Base-by-base conservation (phyloP, 2,888 invertebrate species). In the Endotricha flammealis region DNA sequence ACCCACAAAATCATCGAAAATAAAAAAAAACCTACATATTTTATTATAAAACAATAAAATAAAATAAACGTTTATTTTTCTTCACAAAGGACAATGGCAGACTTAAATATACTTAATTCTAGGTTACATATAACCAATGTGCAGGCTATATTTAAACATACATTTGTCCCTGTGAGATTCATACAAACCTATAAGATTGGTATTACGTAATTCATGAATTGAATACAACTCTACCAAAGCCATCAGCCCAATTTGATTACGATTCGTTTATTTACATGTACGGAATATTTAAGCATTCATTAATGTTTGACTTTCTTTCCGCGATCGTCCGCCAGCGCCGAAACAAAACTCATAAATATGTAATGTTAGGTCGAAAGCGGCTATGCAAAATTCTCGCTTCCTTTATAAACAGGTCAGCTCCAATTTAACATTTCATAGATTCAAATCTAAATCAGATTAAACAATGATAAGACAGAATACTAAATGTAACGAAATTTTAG, bases 311-410 rank as follows among this genome's bases (percentile, higher is more conserved):
- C 70, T 81, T 83, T 76, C 76, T 74, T 76, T 68, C 68, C 56
- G 65, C 73, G 74, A 80, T 80, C 67, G 64, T 53, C 38, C 50
- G 48, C 52, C 48, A 5, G 59, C 67, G 53, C 64, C 69, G 73
- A 67, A 74, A 78, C 75, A 75, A 70, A 73, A 60, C 75, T 85
- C 83, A 85, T 85, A 85, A 85, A 85, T 85, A 85, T 85, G 78
- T 82, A 83, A 78, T 71, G 64, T 63, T 56, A 49, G 57, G 59
- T 58, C 55, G 63, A 68, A 68, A 59, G 69, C 57, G 63, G 61
- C 64, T 66, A 76, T 73, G 73, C 73, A 68, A 78, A 79, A 74
- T 67, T 68, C 54, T 58, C 64, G 57, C 60, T 39, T 42, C 57
- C 57, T 59, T 67, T 51, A 57, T 59, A 75, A 77, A 73, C 71